phyloP scores from a whole-genome alignment of 2,888 invertebrate genomes.

The Strigamia crassipes region DNA sequence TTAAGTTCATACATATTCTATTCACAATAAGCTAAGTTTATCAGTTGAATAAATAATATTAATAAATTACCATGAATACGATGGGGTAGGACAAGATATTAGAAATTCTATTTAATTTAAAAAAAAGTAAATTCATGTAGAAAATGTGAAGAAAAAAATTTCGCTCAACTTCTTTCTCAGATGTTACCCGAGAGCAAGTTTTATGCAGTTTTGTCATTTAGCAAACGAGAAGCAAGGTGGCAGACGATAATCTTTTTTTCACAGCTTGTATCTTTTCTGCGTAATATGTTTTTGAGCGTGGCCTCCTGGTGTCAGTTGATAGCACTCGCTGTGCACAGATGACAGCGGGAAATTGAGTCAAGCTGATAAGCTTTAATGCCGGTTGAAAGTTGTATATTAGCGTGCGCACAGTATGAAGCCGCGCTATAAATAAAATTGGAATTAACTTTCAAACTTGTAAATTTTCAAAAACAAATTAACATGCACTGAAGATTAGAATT shows the following conservation, averaged over 20 bases:
- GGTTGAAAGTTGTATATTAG: constrained; percentile 2
- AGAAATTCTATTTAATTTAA: not conserved
- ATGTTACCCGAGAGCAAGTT: not conserved
- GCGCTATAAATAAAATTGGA: not conserved
- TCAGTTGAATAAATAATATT: not conserved
- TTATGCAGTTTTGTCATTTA: not conserved
- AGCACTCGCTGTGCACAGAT: not conserved
- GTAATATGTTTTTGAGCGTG: constrained; percentile 5
- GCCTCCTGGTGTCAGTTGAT: constrained; percentile 10
- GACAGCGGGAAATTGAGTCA: constrained; percentile 1
- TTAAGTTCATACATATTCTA: not conserved
- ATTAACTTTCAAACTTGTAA: not conserved
- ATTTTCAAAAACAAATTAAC: not conserved
- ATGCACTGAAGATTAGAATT: too few species aligned
- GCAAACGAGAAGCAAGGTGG: not conserved
- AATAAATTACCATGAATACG: not conserved
- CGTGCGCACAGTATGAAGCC: not conserved
- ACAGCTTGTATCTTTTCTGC: constrained; percentile 16
- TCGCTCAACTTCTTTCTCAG: not conserved
- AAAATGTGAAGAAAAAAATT: not conserved
- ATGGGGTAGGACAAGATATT: not conserved
- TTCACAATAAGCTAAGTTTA: not conserved
- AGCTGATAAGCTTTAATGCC: constrained; percentile 14
- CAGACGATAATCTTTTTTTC: constrained; percentile 11
- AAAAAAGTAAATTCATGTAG: not conserved